Conservation (phyloP, 1,140 invertebrate genomes). For the Ladona fulva region DNA sequence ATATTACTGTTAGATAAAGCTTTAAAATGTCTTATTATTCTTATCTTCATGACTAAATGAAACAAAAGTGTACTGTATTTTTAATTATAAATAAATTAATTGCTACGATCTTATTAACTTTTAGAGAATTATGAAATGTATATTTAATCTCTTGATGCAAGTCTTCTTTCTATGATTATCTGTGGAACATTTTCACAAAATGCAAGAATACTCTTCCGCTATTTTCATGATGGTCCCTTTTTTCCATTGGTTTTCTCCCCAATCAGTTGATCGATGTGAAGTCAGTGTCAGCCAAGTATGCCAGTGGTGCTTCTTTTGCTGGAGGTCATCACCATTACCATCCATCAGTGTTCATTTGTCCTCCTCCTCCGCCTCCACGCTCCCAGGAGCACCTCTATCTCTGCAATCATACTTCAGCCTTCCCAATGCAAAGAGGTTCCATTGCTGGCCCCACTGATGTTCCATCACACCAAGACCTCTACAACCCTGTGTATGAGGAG, state of each 20-base stretch:
- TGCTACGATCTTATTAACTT: too few relatives aligned
- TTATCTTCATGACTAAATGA: too few relatives aligned
- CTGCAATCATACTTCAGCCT: neutral
- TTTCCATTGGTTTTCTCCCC: neutral
- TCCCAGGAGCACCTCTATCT: neutral
- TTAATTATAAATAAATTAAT: too few relatives aligned
- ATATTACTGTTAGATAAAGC: too few relatives aligned
- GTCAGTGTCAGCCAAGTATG: slow-evolving; percentile 38
- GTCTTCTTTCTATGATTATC: too few relatives aligned
- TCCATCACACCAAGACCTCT: slow-evolving; percentile 54
- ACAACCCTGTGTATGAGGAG: slow-evolving; percentile 62
- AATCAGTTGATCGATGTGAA: slow-evolving; percentile 58
- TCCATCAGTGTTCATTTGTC: slow-evolving; percentile 53
- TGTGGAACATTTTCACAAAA: too few relatives aligned
- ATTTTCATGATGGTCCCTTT: neutral
- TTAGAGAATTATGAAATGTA: too few relatives aligned
- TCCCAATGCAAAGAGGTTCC: neutral
- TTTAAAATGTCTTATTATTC: too few relatives aligned
- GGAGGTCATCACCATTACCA: slow-evolving; percentile 33
- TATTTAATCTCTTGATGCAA: too few relatives aligned
- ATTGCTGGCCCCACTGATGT: slow-evolving; percentile 44
- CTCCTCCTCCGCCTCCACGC: slow-evolving; percentile 39
- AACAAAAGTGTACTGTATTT: too few relatives aligned
- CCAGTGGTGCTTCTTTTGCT: slow-evolving; percentile 42
- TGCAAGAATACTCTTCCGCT: too few relatives aligned